Evolutionary conservation across 2,888 invertebrate species (phyloP).

Genomic region (Trachelus stipa): DNA sequence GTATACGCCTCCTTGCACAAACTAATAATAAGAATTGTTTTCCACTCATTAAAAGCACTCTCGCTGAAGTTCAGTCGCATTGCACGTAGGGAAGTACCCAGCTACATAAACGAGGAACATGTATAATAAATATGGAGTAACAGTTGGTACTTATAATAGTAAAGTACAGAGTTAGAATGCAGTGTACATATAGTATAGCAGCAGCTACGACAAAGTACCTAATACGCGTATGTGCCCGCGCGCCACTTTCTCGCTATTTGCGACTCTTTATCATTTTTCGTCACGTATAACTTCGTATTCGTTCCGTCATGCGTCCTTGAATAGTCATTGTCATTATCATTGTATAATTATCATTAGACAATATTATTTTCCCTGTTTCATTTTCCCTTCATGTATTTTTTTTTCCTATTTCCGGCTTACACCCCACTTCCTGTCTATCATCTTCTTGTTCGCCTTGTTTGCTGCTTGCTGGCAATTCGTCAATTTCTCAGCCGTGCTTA

Average conservation of each 20-base stretch:
- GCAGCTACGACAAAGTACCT: conserved; percentile 45
- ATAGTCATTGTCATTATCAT: conserved; percentile 32
- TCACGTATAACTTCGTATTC: not conserved
- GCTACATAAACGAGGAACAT: conserved; percentile 60
- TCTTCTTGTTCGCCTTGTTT: not conserved
- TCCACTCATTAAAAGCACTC: not conserved
- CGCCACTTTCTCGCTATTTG: conserved; percentile 33
- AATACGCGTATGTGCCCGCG: conserved; percentile 32
- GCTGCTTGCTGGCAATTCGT: not conserved
- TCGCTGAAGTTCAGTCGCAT: conserved; percentile 39
- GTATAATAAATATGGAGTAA: conserved; percentile 55
- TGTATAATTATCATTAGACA: conserved; percentile 15
- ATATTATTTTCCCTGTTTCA: conserved; percentile 15
- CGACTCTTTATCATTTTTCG: not conserved
- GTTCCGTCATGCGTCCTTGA: not conserved
- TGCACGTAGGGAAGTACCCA: conserved; percentile 38
- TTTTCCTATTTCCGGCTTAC: not conserved
- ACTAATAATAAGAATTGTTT: not conserved
- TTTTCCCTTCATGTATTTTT: conserved; percentile 7
- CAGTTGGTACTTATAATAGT: conserved; percentile 46
- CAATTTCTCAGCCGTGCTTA: not conserved
- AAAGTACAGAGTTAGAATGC: conserved; percentile 53
- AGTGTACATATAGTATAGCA: conserved; percentile 53
- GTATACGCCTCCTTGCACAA: not conserved
- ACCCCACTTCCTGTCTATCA: not conserved